phyloP scores from a whole-genome alignment of 1,140 invertebrate genomes.

The Brachionus calyciflorus region DNA sequence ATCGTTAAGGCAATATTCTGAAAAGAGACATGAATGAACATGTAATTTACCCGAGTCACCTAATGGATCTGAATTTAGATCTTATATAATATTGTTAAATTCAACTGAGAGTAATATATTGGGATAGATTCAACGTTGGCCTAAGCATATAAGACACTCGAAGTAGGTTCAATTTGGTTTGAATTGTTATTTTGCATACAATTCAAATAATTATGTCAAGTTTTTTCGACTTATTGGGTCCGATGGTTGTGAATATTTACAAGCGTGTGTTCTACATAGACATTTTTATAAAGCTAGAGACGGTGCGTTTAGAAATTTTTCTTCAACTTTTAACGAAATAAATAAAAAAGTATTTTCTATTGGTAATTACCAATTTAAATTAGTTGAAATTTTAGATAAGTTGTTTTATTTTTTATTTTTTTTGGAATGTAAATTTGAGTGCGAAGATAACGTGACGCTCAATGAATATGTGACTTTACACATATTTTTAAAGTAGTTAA shows the following conservation, averaged over 20 bases:
- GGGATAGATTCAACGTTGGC: constrained; percentile 74
- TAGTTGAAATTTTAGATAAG: constrained; percentile 49
- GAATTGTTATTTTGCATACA: constrained; percentile 74
- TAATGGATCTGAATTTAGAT: constrained; percentile 84
- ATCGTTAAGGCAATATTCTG: constrained; percentile 85
- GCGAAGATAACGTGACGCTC: too few relatives aligned
- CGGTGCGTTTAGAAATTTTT: constrained; percentile 66
- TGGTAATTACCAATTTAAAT: too few relatives aligned
- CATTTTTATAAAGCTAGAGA: constrained; percentile 82
- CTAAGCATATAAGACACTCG: constrained; percentile 71
- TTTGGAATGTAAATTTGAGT: too few relatives aligned
- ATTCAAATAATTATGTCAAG: constrained; percentile 76
- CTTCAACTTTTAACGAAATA: constrained; percentile 59
- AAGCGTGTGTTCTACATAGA: constrained; percentile 81
- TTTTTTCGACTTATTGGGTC: constrained; percentile 79
- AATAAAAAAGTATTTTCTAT: constrained; percentile 54
- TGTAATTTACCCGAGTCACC: constrained; percentile 34
- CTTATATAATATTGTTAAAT: constrained; percentile 87
- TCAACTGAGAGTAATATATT: constrained; percentile 86
- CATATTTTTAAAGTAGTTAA: too few relatives aligned
- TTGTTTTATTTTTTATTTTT: too few relatives aligned
- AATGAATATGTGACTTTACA: too few relatives aligned
- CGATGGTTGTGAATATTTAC: constrained; percentile 74
- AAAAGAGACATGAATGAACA: constrained; percentile 65
- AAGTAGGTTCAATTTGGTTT: constrained; percentile 75